A percentile compares a stretch with the other conserved stretches of the same genome.
phyloP scores from a whole-genome alignment of 2,113 vertebrate genomes.

The Jacana jacana region DNA sequence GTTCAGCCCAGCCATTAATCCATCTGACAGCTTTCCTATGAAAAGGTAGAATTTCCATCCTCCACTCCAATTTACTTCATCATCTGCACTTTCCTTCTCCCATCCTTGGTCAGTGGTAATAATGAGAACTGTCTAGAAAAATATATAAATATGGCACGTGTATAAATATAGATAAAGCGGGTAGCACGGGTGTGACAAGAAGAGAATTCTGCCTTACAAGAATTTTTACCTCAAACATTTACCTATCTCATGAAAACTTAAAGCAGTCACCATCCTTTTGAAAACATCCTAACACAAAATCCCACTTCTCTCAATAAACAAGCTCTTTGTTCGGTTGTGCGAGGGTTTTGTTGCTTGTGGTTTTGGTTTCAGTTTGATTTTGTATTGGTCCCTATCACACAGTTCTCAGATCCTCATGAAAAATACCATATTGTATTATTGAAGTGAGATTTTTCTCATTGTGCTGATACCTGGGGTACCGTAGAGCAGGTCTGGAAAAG shows the following conservation, averaged over 20 bases:
- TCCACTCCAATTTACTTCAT: slow-evolving; percentile 43
- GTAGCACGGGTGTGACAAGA: background rate
- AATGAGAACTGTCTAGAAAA: slow-evolving; percentile 15
- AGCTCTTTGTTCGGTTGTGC: background rate
- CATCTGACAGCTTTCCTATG: slow-evolving; percentile 55
- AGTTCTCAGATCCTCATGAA: background rate
- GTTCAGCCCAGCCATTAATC: slow-evolving; percentile 42
- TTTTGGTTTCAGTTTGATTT: background rate
- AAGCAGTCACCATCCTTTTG: background rate
- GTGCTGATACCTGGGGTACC: background rate
- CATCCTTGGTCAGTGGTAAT: background rate
- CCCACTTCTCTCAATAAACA: background rate
- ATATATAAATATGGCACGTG: background rate
- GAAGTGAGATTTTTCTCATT: background rate
- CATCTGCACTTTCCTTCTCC: slow-evolving; percentile 7
- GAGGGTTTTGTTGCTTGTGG: rapidly evolving
- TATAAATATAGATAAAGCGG: background rate
- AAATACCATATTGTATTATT: background rate
- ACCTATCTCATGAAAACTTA: background rate
- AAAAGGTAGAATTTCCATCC: slow-evolving; percentile 39
- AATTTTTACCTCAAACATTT: background rate
- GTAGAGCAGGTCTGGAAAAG: background rate
- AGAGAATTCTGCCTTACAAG: background rate
- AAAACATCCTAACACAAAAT: background rate
- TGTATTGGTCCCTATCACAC: background rate